These are phyloP conservation scores for Pogonomyrmex barbatus DNA, from an alignment of 1,140 invertebrate species.

Conservation along the genomic window DNA sequence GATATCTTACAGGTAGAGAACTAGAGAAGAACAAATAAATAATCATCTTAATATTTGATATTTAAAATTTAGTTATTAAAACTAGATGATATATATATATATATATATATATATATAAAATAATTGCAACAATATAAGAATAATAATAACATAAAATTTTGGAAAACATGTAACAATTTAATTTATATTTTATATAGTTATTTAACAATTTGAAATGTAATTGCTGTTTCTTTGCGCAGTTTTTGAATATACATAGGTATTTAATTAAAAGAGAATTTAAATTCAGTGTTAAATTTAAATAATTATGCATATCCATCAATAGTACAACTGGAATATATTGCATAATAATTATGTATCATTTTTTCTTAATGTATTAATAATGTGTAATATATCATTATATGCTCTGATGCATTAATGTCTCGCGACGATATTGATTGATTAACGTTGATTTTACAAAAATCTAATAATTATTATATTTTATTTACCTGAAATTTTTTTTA, in stretches of 20 bases:
- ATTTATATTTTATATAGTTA: not conserved
- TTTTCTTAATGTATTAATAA: not conserved
- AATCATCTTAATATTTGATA: not conserved
- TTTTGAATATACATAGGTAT: not conserved
- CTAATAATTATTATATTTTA: not conserved
- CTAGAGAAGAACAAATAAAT: not conserved
- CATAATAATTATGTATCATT: not conserved
- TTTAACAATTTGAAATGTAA: not conserved
- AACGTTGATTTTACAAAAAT: not conserved
- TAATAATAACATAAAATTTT: not conserved
- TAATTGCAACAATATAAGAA: not conserved
- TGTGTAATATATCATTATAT: not conserved
- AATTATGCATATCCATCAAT: not conserved
- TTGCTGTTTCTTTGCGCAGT: not conserved
- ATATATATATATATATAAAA: not conserved
- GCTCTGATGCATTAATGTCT: not conserved
- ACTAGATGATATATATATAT: not conserved
- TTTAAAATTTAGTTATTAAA: slow-evolving; percentile 10
- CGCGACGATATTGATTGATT: not conserved
- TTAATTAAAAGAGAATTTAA: not conserved
- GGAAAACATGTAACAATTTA: not conserved
- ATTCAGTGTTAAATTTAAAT: not conserved
- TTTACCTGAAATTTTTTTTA: not conserved
- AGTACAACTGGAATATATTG: not conserved
- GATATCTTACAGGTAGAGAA: too few species aligned